A percentile compares a stretch with the other conserved stretches of the same genome.
These are phyloP conservation scores for Melipona bicolor DNA, from an alignment of 2,888 invertebrate species.

Conservation along the genomic window DNA sequence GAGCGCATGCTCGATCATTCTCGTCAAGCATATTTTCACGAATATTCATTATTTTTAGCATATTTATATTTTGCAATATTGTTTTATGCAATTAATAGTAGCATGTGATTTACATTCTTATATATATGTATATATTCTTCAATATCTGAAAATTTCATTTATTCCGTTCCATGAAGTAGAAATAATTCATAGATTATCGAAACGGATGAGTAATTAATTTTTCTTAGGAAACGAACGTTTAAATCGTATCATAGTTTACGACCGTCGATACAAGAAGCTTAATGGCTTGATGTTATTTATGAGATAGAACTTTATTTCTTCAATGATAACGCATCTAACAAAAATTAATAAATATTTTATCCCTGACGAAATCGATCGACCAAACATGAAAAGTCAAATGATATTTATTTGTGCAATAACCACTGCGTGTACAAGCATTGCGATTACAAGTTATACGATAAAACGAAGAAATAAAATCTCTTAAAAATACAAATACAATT, in stretches of 20 bases:
- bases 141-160: not conserved
- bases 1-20: constrained; percentile 14
- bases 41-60: not conserved
- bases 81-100: not conserved
- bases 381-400: not conserved
- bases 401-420: constrained; percentile 46
- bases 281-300: constrained; percentile 36
- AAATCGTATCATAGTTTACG: constrained; percentile 3
- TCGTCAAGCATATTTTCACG: not conserved
- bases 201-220: not conserved
- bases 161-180: not conserved
- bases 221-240: not conserved
- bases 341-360: constrained; percentile 13
- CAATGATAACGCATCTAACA: constrained; percentile 36
- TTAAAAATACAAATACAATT: constrained; percentile 23
- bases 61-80: not conserved
- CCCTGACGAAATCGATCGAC: constrained; percentile 22
- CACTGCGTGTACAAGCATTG: not conserved
- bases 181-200: constrained; percentile 14
- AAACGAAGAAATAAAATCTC: not conserved
- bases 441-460: not conserved
- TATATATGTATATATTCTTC: no score
- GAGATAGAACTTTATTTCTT: constrained; percentile 36
- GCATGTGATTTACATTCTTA: not conserved
- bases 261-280: not conserved